These are phyloP conservation scores for Adela reaumurella DNA, from an alignment of 2,888 invertebrate genomes.

Conservation along the genomic window DNA sequence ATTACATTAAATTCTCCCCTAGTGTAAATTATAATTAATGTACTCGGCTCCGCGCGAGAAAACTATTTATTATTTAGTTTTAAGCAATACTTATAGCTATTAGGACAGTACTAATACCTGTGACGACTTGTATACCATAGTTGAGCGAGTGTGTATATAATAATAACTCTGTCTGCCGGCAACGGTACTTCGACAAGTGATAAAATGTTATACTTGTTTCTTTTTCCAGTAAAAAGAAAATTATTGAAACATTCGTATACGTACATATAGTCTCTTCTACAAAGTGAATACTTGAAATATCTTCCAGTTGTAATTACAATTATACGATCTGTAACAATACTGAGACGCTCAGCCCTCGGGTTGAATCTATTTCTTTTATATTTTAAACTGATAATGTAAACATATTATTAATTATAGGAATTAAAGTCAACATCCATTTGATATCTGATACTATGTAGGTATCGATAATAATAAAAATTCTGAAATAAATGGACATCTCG, in stretches of 20 bases:
- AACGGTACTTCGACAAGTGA: constrained; percentile 32
- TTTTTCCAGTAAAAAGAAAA: constrained; percentile 25
- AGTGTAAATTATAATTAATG: constrained; percentile 44
- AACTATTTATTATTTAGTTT: constrained; percentile 55
- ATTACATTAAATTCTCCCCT: constrained; percentile 39
- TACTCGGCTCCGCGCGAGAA: constrained; percentile 33
- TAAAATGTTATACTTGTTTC: constrained; percentile 38
- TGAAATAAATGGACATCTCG: constrained; percentile 26
- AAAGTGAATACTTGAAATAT: constrained; percentile 30
- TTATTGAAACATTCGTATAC: constrained; percentile 68
- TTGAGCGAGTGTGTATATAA: constrained; percentile 36
- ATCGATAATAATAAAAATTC: no score
- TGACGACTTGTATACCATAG: constrained; percentile 49
- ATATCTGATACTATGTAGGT: no score
- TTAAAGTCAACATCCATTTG: constrained; percentile 26
- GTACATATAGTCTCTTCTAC: constrained; percentile 62
- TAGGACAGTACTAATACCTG: constrained; percentile 37
- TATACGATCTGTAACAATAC: constrained; percentile 53
- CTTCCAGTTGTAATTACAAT: constrained; percentile 47
- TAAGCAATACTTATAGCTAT: constrained; percentile 33
- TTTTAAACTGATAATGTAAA: constrained; percentile 49
- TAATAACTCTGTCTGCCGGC: constrained; percentile 27
- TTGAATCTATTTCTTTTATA: constrained; percentile 34
- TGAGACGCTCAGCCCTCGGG: constrained; percentile 30
- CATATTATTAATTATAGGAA: constrained; percentile 37